phyloP scores from a whole-genome alignment of 2,797 vertebrate species.

The Parotocinclus haroldoi region DNA sequence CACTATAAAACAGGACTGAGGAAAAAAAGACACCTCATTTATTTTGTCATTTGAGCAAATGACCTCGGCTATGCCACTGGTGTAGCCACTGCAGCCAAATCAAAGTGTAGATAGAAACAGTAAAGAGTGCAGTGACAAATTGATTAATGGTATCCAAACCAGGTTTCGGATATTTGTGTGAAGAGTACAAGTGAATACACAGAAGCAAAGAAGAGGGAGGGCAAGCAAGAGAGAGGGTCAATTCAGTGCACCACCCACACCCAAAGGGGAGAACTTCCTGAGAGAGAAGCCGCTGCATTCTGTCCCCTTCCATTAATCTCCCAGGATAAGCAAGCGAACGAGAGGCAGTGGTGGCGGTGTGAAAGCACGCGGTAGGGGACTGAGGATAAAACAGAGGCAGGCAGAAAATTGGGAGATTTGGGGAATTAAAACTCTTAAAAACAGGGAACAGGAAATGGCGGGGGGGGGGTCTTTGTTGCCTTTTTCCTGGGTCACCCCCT shows the following conservation, averaged over 20 bases:
- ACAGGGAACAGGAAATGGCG: conserved; percentile 56
- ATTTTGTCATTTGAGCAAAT: no score
- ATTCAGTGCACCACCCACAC: conserved; percentile 57
- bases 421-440: conserved; percentile 74
- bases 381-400: conserved; percentile 57
- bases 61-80: no score
- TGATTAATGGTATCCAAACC: no score
- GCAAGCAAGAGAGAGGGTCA: conserved; percentile 45
- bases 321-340: conserved; percentile 61
- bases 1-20: no score
- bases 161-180: no score
- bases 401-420: conserved; percentile 75
- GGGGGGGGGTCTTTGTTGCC: conserved; percentile 76
- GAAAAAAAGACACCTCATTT: no score
- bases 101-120: no score
- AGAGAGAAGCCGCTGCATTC: conserved; percentile 69
- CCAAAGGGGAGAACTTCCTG: conserved; percentile 72
- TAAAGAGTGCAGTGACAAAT: no score
- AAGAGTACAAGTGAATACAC: background rate
- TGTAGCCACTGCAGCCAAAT: no score
- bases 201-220: conserved; percentile 7
- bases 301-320: conserved; percentile 69
- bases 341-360: conserved; percentile 61
- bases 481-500: conserved; percentile 65
- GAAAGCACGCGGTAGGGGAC: background rate